These are phyloP conservation scores for Trinectes maculatus DNA, from an alignment of 2,113 vertebrate species.

Conservation along the genomic window DNA sequence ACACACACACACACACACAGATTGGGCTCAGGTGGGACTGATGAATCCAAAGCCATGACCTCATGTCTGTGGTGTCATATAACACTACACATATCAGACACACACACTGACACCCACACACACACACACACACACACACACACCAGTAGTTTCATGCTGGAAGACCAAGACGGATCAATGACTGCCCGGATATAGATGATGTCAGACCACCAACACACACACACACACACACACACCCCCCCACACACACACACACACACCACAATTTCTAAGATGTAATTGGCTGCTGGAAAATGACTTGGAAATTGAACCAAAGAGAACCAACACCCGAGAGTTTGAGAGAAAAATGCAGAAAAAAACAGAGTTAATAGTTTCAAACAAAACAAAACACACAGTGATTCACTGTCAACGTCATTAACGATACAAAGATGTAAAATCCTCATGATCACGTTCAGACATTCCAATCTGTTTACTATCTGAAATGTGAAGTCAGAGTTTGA, in stretches of 20 bases:
- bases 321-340: too few relatives aligned
- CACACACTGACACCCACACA: conserved; percentile 31
- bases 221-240: conserved; percentile 7
- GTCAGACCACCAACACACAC: conserved; percentile 5
- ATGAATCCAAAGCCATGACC: conserved; percentile 41
- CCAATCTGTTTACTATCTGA: too few relatives aligned
- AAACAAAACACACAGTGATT: too few relatives aligned
- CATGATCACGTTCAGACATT: too few relatives aligned
- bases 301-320: too few relatives aligned
- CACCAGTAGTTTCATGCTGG: conserved; percentile 9
- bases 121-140: conserved; percentile 27
- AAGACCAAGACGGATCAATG: conserved; percentile 44
- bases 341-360: too few relatives aligned
- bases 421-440: too few relatives aligned
- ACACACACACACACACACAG: conserved; percentile 7
- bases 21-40: conserved; percentile 31
- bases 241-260: conserved; percentile 1
- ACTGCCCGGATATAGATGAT: conserved; percentile 46
- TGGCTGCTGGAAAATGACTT: background rate
- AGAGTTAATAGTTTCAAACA: too few relatives aligned
- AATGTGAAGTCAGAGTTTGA: too few relatives aligned
- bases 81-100: conserved; percentile 26
- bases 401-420: too few relatives aligned
- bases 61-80: conserved; percentile 62
- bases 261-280: background rate